These are phyloP conservation scores for Xylocampa areola DNA, from an alignment of 2,888 invertebrate species.

Conservation along the genomic window DNA sequence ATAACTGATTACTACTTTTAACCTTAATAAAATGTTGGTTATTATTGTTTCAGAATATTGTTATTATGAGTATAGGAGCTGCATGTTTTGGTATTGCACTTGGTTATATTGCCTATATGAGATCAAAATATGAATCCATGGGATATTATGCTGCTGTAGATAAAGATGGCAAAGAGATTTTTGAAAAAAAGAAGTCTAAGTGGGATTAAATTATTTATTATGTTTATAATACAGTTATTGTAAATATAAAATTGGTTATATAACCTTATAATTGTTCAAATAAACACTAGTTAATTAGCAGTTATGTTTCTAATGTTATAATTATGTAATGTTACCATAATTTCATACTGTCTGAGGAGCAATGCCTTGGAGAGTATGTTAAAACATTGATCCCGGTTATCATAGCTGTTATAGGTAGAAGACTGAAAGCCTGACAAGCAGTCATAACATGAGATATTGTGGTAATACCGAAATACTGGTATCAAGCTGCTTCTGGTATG, in stretches of 20 bases:
- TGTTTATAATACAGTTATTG: not conserved
- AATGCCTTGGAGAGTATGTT: no score
- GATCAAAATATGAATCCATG: slow-evolving; percentile 93
- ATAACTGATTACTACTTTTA: no score
- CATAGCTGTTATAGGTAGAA: no score
- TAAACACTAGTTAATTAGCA: slow-evolving; percentile 4
- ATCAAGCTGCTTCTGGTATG: no score
- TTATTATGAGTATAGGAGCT: slow-evolving; percentile 95
- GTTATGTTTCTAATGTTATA: no score
- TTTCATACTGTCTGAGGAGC: no score
- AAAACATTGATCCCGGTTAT: no score
- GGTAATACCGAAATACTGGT: no score
- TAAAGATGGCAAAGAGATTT: slow-evolving; percentile 93
- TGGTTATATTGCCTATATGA: slow-evolving; percentile 96
- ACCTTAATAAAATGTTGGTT: not conserved
- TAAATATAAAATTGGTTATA: not conserved
- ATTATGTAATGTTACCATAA: no score
- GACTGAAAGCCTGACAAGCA: no score
- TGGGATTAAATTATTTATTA: slow-evolving; percentile 90
- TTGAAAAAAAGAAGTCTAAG: slow-evolving; percentile 93
- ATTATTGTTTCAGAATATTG: slow-evolving; percentile 92
- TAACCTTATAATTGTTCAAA: slow-evolving; percentile 9
- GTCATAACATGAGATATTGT: no score
- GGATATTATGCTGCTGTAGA: slow-evolving; percentile 95
- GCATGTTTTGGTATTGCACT: slow-evolving; percentile 93